Evolutionary conservation across 2,888 invertebrate genomes (phyloP).

Genomic region (Ectemnius continuus): DNA sequence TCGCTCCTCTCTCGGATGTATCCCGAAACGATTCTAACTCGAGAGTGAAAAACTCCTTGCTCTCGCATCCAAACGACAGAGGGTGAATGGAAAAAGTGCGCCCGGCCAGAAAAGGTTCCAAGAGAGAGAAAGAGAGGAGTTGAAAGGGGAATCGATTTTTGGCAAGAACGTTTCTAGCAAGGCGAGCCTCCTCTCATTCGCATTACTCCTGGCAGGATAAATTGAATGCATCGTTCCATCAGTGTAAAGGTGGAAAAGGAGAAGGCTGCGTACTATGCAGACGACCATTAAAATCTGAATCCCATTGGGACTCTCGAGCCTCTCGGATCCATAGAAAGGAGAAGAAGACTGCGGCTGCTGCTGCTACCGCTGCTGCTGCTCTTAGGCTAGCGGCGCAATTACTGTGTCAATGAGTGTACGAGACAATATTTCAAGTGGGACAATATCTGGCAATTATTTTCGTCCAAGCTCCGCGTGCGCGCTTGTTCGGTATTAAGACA

Average conservation of each 20-base stretch:
- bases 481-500: slow-evolving; percentile 17
- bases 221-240: slow-evolving; percentile 4
- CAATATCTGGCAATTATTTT: slow-evolving; percentile 33
- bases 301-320: no score
- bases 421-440: slow-evolving; percentile 14
- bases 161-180: background rate
- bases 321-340: no score
- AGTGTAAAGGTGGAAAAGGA: background rate
- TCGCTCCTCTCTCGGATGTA: no score
- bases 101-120: background rate
- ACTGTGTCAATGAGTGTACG: slow-evolving; percentile 7
- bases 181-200: background rate
- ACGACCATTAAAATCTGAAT: no score
- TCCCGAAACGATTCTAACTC: no score
- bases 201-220: background rate
- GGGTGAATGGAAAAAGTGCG: background rate
- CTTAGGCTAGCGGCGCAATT: slow-evolving; percentile 9
- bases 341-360: background rate
- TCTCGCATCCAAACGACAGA: background rate
- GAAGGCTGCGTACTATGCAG: no score
- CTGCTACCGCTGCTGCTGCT: no score
- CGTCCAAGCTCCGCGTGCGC: background rate
- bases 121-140: background rate
- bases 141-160: background rate
- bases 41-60: background rate